Base-by-base conservation (phyloP, 1,140 invertebrate species). In the Monochamus saltuarius region DNA sequence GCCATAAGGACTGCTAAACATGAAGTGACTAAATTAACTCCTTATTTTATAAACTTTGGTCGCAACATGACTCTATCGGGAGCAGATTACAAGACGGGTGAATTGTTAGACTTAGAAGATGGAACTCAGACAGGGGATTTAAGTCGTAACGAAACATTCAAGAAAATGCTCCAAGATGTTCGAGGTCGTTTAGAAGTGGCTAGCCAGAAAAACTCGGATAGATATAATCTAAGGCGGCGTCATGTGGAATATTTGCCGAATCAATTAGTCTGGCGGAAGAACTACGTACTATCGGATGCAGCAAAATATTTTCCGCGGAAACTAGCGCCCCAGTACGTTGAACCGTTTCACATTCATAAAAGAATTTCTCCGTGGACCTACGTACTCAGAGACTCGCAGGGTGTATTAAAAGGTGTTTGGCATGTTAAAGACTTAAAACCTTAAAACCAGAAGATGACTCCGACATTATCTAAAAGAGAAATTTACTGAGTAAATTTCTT, bases 41-140 rank as follows among this genome's bases (percentile, higher is more conserved):
- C 74, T 0, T 69, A 61, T 45, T 68, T 59, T 35, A 16, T 60
- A 1, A 63, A 63, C 35, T 68, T 68, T 57, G 60, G 67, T 10
- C 42, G 66, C 0, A 42, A 62, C n/a, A 39, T 43, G 2, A 7
- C 36, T 36, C 39, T 59, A 9, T 42, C 14, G 34, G 56, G 60
- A 0, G 22, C 40, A 11, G 46, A 52, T 17, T 58, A 13, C 50
- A 35, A 29, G 6, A 29, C 2, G 22, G 22, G 22, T 29, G 22
- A 29, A 29, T 6, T 29, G 22, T 13, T 14, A 13, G 40, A 42
- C 2, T 13, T 42, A 4, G 16, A 42, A 7, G 16, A 42, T 13
- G 16, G 40, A 42, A 17, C 40, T 42, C n/a, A 42, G 40, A 42
- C 40, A 13, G n/a, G n/a, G 4, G 16, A 42, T 13, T 13, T 13